Base-by-base conservation (phyloP, 2,888 invertebrate species). In the Oeneis ivallda region DNA sequence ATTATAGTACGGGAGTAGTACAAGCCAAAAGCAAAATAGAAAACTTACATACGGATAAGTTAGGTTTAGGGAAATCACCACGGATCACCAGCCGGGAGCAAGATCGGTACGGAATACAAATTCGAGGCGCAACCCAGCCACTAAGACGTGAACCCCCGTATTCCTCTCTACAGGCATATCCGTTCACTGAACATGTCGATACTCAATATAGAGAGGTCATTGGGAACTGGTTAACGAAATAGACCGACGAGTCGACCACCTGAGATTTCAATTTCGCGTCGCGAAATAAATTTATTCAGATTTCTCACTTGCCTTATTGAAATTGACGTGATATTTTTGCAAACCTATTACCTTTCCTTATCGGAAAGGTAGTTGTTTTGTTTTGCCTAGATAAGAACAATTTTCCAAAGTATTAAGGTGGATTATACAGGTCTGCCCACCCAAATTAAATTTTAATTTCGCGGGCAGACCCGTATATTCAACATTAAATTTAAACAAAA, bases 191-290 rank as follows among this genome's bases (percentile, higher is more conserved):
- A 61, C 32, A 56, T 60, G 61, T 47, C 60, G 65, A 60, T 68
- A 61, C 60, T 61, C 49, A 45, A 49, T 47, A 63, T 15, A 47
- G 59, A 56, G 63, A 50, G 68, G 56, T 58, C 68, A 47, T 53
- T 34, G 65, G 10, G 47, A 15, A 52, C 60, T 68, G 68, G 68
- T 60, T 53, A 57, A 63, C 45, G 54, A 56, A 60, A 68, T 65
- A 65, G 15, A 60, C 65, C 74, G 81, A 45, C 19, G 59, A 66
- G 68, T 61, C 68, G 83, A 82, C 86, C 89, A 89, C 89, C 88
- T 89, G 90, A 89, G 89, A 89, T 89, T 90, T 88, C 87, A 90
- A 89, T 90, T 87, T 89, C 80, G 83, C 82, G 81, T 80, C 83
- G 83, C 80, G 82, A 86, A 84, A 87, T 88, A 87, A 86, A 87